These are phyloP conservation scores for Pachyrhynchus sulphureomaculatus DNA, from an alignment of 1,140 invertebrate species.

Conservation along the genomic window DNA sequence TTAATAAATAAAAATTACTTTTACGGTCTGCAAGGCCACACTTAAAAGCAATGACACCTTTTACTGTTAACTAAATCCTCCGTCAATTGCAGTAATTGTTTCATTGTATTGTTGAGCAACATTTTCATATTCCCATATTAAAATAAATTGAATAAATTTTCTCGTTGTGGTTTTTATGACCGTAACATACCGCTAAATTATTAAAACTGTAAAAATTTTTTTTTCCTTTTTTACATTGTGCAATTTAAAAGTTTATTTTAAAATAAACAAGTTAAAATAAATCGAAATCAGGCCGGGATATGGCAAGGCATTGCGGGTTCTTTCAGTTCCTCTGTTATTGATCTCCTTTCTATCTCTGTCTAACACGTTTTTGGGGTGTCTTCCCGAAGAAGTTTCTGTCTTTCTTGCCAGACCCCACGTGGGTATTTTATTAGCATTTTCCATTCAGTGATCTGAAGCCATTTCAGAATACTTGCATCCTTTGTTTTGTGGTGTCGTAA, in stretches of 20 bases:
- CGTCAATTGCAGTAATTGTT: constrained; percentile 9
- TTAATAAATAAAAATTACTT: constrained; percentile 4
- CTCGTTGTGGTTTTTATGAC: neutral
- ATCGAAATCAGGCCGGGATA: neutral
- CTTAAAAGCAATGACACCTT: constrained; percentile 19
- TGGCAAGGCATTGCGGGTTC: constrained; percentile 3
- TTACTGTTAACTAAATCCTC: constrained; percentile 27
- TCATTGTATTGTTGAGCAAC: constrained; percentile 12
- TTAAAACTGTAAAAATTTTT: neutral
- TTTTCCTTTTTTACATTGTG: no score
- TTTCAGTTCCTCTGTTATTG: constrained; percentile 23
- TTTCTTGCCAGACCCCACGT: constrained; percentile 21
- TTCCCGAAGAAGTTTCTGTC: neutral
- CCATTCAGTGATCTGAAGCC: no score
- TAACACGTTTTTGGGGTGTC: neutral
- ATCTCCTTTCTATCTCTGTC: constrained; percentile 22
- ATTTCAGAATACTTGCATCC: no score
- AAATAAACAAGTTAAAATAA: neutral
- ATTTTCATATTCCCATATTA: constrained; percentile 17
- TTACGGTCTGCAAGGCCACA: constrained; percentile 20
- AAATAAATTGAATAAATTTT: constrained; percentile 23
- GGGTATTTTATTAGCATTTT: constrained; percentile 23
- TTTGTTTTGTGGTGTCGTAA: neutral
- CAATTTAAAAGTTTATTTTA: neutral
- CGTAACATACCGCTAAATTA: neutral